Percentiles rank a stretch among this genome's conserved stretches.
Conservation (phyloP, 2,113 vertebrate genomes). For the Rhadina sibilatrix region DNA sequence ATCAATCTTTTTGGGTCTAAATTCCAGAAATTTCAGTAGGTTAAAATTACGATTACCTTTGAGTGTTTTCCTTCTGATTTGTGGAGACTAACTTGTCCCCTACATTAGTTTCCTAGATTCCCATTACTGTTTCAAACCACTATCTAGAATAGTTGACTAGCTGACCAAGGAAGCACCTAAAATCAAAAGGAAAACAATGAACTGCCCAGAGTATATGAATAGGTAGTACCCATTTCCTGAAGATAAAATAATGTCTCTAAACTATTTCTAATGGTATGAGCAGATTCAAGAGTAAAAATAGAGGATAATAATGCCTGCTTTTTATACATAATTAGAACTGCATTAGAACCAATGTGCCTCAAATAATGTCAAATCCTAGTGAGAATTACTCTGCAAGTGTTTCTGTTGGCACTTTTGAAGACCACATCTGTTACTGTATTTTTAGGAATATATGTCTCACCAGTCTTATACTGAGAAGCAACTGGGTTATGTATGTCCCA, state of each 20-base stretch:
- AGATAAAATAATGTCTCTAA: not conserved
- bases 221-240: not conserved
- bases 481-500: not conserved
- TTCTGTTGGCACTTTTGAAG: not conserved
- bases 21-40: not conserved
- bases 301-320: not conserved
- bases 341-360: not conserved
- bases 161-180: not conserved
- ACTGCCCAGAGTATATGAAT: not conserved
- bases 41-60: not conserved
- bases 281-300: not conserved
- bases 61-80: not conserved
- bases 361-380: not conserved
- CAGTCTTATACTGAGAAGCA: not conserved
- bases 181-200: not conserved
- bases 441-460: not conserved
- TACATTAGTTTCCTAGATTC: not conserved
- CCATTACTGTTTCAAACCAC: not conserved
- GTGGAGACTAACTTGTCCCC: not conserved
- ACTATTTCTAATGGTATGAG: not conserved
- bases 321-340: not conserved
- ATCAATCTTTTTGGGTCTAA: not conserved
- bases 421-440: not conserved
- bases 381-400: not conserved
- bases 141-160: not conserved